Conservation (phyloP, 2,113 vertebrate species). For the Opisthocomus hoazin region DNA sequence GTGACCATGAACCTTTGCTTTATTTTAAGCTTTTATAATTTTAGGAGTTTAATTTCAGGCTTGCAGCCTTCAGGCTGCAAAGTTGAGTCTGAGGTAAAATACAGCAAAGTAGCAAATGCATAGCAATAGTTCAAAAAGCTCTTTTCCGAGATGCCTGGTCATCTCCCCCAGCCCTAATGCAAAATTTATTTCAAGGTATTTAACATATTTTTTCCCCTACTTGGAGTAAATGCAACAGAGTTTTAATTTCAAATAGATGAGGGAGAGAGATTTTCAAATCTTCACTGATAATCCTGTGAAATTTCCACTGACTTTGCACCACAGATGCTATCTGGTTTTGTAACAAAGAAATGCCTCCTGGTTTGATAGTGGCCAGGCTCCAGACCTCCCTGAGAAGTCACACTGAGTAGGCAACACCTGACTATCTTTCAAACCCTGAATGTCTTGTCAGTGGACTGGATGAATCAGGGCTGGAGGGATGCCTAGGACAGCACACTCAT, state of each 20-base stretch:
- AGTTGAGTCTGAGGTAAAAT: background rate
- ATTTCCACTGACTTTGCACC: background rate
- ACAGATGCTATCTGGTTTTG: background rate
- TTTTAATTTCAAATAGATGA: background rate
- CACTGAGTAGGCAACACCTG: background rate
- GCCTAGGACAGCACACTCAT: background rate
- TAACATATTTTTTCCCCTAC: background rate
- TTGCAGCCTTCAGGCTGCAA: background rate
- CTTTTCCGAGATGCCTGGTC: background rate
- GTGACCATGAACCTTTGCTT: slow-evolving; percentile 10
- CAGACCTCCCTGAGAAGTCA: background rate
- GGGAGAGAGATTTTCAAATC: background rate
- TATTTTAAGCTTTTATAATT: background rate
- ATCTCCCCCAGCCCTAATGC: background rate
- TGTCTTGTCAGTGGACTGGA: background rate
- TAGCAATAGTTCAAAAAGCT: background rate
- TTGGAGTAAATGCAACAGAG: background rate
- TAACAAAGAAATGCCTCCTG: background rate
- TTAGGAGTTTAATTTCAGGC: background rate
- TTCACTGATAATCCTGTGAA: background rate
- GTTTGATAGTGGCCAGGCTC: background rate
- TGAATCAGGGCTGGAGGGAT: background rate
- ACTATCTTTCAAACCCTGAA: background rate
- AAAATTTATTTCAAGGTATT: background rate
- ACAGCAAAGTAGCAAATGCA: background rate